Conservation (phyloP, 2,113 vertebrate species). For the Sinocyclocheilus rhinocerous region DNA sequence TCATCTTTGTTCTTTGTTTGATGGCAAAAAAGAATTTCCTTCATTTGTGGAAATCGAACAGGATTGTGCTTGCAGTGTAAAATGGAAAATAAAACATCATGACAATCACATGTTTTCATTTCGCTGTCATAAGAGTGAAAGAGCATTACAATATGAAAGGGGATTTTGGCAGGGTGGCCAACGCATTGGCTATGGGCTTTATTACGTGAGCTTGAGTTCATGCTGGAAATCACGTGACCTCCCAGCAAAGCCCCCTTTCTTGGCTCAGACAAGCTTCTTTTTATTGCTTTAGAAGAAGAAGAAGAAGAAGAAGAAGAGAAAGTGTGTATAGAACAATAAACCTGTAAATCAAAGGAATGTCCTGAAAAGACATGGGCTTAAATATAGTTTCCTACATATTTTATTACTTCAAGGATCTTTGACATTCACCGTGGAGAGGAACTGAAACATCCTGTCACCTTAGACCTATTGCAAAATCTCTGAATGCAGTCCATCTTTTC, state of each 20-base stretch:
- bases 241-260: neutral
- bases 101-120: neutral
- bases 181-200: too few species aligned
- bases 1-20: neutral
- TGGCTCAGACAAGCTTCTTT: neutral
- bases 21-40: neutral
- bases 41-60: neutral
- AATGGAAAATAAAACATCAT: neutral
- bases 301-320: neutral
- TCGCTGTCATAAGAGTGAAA: neutral
- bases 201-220: conserved; percentile 32
- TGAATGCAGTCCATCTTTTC: neutral
- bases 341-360: neutral
- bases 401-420: neutral
- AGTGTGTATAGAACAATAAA: neutral
- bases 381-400: neutral
- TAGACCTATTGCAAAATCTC: neutral
- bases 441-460: neutral
- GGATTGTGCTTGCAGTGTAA: too few species aligned
- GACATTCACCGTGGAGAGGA: neutral
- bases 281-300: neutral
- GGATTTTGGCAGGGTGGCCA: neutral
- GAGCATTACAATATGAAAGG: neutral
- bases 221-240: conserved; percentile 54
- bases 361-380: neutral